Base-by-base conservation (phyloP, 2,113 vertebrate species). In the Nothoprocta pentlandii region DNA sequence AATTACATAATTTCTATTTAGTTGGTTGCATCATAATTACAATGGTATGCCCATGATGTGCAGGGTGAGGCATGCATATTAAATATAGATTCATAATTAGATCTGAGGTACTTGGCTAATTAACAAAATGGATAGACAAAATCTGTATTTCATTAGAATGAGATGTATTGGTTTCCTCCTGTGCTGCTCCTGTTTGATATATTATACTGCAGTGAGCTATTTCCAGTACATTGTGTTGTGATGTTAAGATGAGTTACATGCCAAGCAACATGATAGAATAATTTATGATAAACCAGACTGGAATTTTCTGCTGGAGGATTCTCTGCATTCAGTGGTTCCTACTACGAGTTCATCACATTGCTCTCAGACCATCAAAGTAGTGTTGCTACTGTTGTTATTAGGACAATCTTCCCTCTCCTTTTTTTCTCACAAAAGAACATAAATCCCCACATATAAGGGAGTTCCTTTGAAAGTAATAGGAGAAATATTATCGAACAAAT, bases 111-210 rank as follows among this genome's bases (percentile, higher is more conserved):
- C 75, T 96, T 80, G 71, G 51, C 59, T 96, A 96, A 97, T 97
- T 97, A 97, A 92, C 67, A 92, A 91, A 97, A 96, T 96, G 86
- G 84, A 92, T 95, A 96, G 84, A 86, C 76, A 88, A 95, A 96
- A 92, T 92, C 77, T 96, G 93, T 84, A 91, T 94, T 96, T 96
- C 92, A 93, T 96, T 96, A 97, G 86, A 51, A n/a, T 95, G 82
- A 94, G 79, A 96, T 92, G 36, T 61, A 94, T 92, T 69, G 63
- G 85, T 93, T 96, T 97, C 93, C 93, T 96, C 84, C 93, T 94
- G 95, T 94, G 95, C 47, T 85, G 91, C 81, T 93, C 73, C 71
- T 71, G n/a, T 67, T 93, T 96, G 86, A 94, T 94, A 49, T 87
- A 96, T 96, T 96, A 93, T 41, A 86, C 84, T 77, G 67, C 86